Base-by-base conservation (phyloP, 2,888 invertebrate species). In the Lasioglossum zephyrum region DNA sequence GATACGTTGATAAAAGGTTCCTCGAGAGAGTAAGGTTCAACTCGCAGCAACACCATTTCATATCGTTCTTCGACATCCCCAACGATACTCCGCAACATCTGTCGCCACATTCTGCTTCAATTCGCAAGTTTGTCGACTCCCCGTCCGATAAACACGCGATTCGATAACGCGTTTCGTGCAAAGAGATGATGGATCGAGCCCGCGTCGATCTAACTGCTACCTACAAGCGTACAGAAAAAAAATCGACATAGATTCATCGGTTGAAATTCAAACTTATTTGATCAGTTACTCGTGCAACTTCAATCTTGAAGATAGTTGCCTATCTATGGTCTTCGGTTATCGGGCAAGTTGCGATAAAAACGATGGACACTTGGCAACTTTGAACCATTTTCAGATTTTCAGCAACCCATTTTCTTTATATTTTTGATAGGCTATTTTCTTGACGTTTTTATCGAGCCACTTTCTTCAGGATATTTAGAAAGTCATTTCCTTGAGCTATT, bases 21-120 rank as follows among this genome's bases (percentile, higher is more conserved):
- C 53, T 53, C 53, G 53, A 53, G 53, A n/a, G n/a, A n/a, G 53
- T 53, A 66, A 66, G 36, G 36, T 31, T 66, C 66, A 66, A 36
- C 66, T 66, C 63, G 18, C 18, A 63, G 31, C 63, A 63, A 63
- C 8, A 31, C 63, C 66, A 18, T 36, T 66, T 31, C 31, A 22
- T 36, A 36, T 66, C 22, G 66, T 36, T 66, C 66, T 22, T 66
- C 66, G 66, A 36, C 66, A 18, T 66, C 36, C 18, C 22, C 36
- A 63, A 63, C 63, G 63, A 53, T 63, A 31, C 31, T 16, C 16
- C 16, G 31, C 6, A 72, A 70, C 70, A 44, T 72, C 44, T 72
- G 44, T 13, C 72, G 72, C 16, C 26, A 4, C 70, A 41, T 41
- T 39, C 31, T 69, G 39, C 22, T 36, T 39, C 63, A 31, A 63